A percentile compares a stretch with the other conserved stretches of the same genome.
Conservation (phyloP, 2,113 vertebrate species). For the Psittacula cyanocephala region DNA sequence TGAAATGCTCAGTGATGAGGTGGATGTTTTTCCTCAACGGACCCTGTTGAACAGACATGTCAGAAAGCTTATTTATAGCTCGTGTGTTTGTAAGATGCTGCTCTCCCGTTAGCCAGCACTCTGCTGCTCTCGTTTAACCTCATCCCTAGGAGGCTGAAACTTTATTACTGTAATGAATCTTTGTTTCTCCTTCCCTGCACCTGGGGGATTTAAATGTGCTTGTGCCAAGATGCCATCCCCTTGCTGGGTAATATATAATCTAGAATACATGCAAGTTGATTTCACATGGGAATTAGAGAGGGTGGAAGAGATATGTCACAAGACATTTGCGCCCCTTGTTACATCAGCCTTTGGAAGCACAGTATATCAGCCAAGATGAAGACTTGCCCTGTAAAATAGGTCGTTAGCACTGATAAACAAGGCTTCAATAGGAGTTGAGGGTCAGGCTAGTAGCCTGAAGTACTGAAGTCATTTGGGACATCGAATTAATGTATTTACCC, state of each 20-base stretch:
- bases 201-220: not conserved
- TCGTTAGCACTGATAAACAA: not conserved
- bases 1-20: not conserved
- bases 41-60: not conserved
- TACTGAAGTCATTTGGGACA: not conserved
- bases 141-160: slow-evolving; percentile 43
- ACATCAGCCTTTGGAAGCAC: slow-evolving; percentile 25
- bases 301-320: slow-evolving; percentile 30
- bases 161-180: slow-evolving; percentile 61
- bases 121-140: slow-evolving; percentile 33
- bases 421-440: not conserved
- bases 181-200: slow-evolving; percentile 27
- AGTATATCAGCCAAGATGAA: slow-evolving; percentile 6
- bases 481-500: not conserved
- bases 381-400: not conserved
- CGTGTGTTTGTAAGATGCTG: not conserved
- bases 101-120: not conserved
- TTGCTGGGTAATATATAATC: not conserved
- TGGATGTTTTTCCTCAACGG: not conserved
- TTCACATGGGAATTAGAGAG: slow-evolving; percentile 23
- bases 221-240: not conserved
- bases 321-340: not conserved
- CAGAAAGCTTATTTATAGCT: not conserved
- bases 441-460: not conserved
- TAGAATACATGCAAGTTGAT: not conserved